phyloP scores from a whole-genome alignment of 2,888 invertebrate genomes.

The Campoplex capitator region DNA sequence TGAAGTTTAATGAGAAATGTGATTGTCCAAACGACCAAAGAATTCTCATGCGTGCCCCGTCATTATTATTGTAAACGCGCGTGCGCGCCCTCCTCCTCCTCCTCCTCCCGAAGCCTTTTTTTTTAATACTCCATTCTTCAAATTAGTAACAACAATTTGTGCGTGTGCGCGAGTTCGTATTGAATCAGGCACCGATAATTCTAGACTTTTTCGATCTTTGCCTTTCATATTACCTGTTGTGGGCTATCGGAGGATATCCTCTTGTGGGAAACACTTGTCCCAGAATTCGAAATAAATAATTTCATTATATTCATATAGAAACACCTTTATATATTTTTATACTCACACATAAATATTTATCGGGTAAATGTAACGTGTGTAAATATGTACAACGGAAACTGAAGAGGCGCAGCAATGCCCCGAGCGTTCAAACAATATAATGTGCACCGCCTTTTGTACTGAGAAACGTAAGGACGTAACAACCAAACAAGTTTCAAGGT shows the following conservation, averaged over 20 bases:
- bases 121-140: not conserved
- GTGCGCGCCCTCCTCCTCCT: no score
- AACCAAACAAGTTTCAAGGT: slow-evolving; percentile 18
- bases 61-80: not conserved
- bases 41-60: not conserved
- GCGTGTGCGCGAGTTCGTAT: not conserved
- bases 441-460: not conserved
- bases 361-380: not conserved
- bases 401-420: slow-evolving; percentile 14
- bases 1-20: slow-evolving; percentile 16
- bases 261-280: slow-evolving; percentile 47
- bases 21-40: not conserved
- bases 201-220: slow-evolving; percentile 29
- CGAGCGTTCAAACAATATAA: not conserved
- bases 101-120: not conserved
- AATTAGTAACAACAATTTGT: slow-evolving; percentile 9
- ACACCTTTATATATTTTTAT: not conserved
- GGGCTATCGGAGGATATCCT: not conserved
- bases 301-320: slow-evolving; percentile 3
- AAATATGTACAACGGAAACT: slow-evolving; percentile 38
- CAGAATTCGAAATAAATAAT: slow-evolving; percentile 48
- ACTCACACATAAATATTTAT: not conserved
- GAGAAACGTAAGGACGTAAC: not conserved
- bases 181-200: slow-evolving; percentile 6
- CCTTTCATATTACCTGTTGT: slow-evolving; percentile 10